These are phyloP conservation scores for Polydrusus pterygomalis DNA, from an alignment of 2,888 invertebrate genomes.

Conservation along the genomic window DNA sequence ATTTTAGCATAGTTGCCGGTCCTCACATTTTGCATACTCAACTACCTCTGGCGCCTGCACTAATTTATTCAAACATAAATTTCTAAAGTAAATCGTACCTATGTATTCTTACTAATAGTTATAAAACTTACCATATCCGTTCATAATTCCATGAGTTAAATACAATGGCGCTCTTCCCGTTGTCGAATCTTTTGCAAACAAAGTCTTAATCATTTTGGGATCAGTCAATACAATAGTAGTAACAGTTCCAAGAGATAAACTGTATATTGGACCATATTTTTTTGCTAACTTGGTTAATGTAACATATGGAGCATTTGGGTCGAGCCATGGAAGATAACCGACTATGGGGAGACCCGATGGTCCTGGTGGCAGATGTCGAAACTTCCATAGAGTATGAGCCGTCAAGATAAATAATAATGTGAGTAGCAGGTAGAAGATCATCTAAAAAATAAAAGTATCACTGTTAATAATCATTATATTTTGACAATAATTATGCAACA, in stretches of 20 bases:
- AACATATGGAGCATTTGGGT: constrained; percentile 80
- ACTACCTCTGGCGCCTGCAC: too few species aligned
- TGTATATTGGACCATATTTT: constrained; percentile 84
- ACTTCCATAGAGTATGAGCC: constrained; percentile 52
- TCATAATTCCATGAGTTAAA: constrained; percentile 90
- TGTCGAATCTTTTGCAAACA: constrained; percentile 82
- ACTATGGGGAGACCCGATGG: constrained; percentile 86
- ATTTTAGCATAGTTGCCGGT: too few species aligned
- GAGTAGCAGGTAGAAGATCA: constrained; percentile 55
- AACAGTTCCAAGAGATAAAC: constrained; percentile 83
- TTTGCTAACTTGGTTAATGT: constrained; percentile 80
- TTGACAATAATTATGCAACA: too few species aligned
- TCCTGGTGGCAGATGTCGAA: constrained; percentile 81
- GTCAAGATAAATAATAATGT: constrained; percentile 51
- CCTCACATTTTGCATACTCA: too few species aligned
- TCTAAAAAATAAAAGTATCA: constrained; percentile 58
- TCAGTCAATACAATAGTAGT: constrained; percentile 87
- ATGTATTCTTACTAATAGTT: too few species aligned
- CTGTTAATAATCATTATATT: too few species aligned
- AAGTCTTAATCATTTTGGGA: constrained; percentile 81
- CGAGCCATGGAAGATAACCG: constrained; percentile 86
- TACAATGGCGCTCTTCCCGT: constrained; percentile 88
- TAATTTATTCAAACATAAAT: too few species aligned
- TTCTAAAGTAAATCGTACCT: too few species aligned
- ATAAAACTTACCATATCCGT: constrained; percentile 87